phyloP scores from a whole-genome alignment of 2,888 invertebrate species.

The Calliphora vomitoria region DNA sequence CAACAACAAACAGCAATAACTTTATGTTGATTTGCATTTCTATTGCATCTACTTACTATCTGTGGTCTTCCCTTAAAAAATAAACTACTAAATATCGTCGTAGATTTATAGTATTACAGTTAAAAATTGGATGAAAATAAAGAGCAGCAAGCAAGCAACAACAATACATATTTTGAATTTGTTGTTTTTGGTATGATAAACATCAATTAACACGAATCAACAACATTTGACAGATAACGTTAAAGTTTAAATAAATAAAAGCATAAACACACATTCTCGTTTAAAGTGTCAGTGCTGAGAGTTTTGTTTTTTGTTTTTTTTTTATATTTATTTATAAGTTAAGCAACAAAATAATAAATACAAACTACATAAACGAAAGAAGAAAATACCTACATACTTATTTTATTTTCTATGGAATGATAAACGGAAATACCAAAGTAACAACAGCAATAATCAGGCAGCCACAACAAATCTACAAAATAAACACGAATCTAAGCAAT shows the following conservation, averaged over 20 bases:
- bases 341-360: constrained; percentile 51
- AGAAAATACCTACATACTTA: constrained; percentile 8
- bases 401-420: constrained; percentile 65
- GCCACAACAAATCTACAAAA: constrained; percentile 57
- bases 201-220: constrained; percentile 51
- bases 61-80: constrained; percentile 26
- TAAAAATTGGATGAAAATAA: constrained; percentile 63
- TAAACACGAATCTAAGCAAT: constrained; percentile 71
- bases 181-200: constrained; percentile 48
- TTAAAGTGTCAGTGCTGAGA: constrained; percentile 52
- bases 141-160: constrained; percentile 39
- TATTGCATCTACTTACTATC: constrained; percentile 35
- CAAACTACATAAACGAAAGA: constrained; percentile 42
- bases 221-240: constrained; percentile 67
- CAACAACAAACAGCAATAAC: constrained; percentile 27
- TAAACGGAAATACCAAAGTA: constrained; percentile 76
- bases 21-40: constrained; percentile 63
- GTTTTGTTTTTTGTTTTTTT: too few relatives aligned
- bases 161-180: constrained; percentile 33
- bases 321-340: constrained; percentile 65
- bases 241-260: constrained; percentile 66
- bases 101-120: constrained; percentile 40
- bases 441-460: constrained; percentile 70
- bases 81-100: constrained; percentile 12
- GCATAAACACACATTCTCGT: constrained; percentile 13